A percentile compares a stretch with the other conserved stretches of the same genome.
Conservation (phyloP, 2,797 vertebrate species). For the Phyllotis vaccarum region DNA sequence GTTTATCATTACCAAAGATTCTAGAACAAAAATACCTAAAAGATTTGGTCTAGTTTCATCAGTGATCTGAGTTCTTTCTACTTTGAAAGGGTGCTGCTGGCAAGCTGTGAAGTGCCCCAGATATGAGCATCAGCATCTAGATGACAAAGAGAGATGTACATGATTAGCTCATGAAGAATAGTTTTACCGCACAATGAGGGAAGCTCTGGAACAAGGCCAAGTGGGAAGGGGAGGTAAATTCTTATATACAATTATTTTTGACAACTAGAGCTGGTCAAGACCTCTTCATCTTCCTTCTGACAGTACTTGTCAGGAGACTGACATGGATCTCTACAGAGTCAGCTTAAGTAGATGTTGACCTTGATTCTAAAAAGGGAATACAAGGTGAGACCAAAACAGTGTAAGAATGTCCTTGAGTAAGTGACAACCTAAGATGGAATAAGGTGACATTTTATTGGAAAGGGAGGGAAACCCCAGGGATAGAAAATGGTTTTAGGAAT, state of each 20-base stretch:
- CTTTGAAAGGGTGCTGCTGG: conserved; percentile 61
- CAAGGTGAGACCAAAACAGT: conserved; percentile 34
- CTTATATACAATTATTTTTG: conserved; percentile 58
- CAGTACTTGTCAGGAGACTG: conserved; percentile 30
- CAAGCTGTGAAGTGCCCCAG: conserved; percentile 79
- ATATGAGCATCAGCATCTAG: conserved; percentile 60
- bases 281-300: conserved; percentile 20
- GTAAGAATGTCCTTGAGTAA: conserved; percentile 38
- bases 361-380: conserved; percentile 70
- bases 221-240: conserved; percentile 52
- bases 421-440: not conserved
- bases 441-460: not conserved
- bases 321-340: conserved; percentile 26
- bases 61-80: conserved; percentile 34
- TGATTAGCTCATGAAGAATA: conserved; percentile 32
- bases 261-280: conserved; percentile 32
- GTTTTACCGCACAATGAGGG: conserved; percentile 31
- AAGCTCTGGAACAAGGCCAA: conserved; percentile 64
- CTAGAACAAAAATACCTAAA: conserved; percentile 64
- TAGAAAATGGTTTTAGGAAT: not conserved
- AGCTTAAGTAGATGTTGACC: conserved; percentile 33
- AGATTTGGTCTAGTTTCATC: conserved; percentile 55
- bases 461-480: conserved; percentile 11
- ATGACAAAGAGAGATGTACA: not conserved
- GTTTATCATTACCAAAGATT: conserved; percentile 51